These are phyloP conservation scores for Cetoscarus ocellatus DNA, from an alignment of 2,797 vertebrate species.

Conservation along the genomic window DNA sequence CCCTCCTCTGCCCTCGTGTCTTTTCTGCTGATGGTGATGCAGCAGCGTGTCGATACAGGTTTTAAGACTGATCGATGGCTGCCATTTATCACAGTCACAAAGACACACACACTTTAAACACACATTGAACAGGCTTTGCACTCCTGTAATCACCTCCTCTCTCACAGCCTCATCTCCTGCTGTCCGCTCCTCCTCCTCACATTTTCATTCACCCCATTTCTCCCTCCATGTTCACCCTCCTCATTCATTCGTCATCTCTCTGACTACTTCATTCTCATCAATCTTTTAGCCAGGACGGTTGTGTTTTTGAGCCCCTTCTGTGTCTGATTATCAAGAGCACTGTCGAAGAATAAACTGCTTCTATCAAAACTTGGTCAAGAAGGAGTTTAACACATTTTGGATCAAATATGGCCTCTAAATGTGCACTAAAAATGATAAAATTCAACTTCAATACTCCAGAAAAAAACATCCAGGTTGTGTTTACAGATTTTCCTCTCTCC, in stretches of 20 bases:
- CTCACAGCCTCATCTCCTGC: not conserved
- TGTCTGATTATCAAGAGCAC: not conserved
- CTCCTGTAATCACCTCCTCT: not conserved
- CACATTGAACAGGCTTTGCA: not conserved
- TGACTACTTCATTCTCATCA: not conserved
- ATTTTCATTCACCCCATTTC: not conserved
- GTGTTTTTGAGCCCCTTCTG: not conserved
- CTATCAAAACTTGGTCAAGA: too few relatives aligned
- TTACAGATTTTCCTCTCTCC: not conserved
- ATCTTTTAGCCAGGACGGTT: not conserved
- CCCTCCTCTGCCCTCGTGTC: not conserved
- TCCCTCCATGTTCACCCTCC: not conserved
- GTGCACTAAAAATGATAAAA: too few relatives aligned
- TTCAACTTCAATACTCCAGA: too few relatives aligned
- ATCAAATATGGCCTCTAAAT: too few relatives aligned
- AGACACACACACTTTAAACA: not conserved
- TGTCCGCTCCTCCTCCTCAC: not conserved
- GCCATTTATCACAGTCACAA: not conserved
- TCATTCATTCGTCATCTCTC: not conserved
- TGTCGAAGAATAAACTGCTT: too few relatives aligned
- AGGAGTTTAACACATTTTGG: too few relatives aligned
- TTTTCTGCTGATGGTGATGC: not conserved
- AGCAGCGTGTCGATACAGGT: not conserved
- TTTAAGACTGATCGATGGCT: not conserved
- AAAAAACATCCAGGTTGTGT: not conserved